These are phyloP conservation scores for Naja naja DNA, from an alignment of 2,113 vertebrate species.

Conservation along the genomic window DNA sequence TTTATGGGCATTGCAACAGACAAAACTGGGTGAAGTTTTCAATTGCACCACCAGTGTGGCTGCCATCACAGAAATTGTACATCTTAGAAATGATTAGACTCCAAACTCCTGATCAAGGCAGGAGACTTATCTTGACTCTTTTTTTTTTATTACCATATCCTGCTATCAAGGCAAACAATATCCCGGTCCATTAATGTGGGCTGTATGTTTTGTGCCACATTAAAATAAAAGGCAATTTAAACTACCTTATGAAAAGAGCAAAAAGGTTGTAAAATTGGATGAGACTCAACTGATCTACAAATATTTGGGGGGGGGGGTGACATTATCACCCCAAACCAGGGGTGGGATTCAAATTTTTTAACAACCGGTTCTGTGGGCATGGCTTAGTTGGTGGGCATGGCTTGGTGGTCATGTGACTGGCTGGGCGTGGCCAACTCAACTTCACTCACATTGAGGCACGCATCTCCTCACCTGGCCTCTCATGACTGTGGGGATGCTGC, in stretches of 20 bases:
- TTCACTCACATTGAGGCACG: too few species aligned
- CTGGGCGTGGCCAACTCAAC: too few species aligned
- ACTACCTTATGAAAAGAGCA: neutral
- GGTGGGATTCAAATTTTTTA: too few species aligned
- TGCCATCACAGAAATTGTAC: neutral
- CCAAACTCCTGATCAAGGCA: neutral
- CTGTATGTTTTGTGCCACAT: neutral
- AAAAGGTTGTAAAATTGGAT: neutral
- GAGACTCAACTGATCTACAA: neutral
- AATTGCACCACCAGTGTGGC: neutral
- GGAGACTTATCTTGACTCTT: neutral
- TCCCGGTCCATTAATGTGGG: rapidly evolving
- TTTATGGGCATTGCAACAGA: neutral
- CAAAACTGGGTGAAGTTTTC: neutral
- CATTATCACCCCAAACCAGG: neutral
- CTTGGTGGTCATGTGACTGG: too few species aligned
- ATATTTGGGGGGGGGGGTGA: neutral
- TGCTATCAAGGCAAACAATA: neutral
- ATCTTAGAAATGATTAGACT: neutral
- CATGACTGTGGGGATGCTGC: too few species aligned
- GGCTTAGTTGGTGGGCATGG: too few species aligned
- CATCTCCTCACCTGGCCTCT: too few species aligned
- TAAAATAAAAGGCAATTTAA: neutral
- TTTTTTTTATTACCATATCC: neutral
- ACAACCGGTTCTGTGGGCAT: too few species aligned